These are phyloP conservation scores for Heliconius congener DNA, from an alignment of 1,140 invertebrate genomes.

Conservation along the genomic window DNA sequence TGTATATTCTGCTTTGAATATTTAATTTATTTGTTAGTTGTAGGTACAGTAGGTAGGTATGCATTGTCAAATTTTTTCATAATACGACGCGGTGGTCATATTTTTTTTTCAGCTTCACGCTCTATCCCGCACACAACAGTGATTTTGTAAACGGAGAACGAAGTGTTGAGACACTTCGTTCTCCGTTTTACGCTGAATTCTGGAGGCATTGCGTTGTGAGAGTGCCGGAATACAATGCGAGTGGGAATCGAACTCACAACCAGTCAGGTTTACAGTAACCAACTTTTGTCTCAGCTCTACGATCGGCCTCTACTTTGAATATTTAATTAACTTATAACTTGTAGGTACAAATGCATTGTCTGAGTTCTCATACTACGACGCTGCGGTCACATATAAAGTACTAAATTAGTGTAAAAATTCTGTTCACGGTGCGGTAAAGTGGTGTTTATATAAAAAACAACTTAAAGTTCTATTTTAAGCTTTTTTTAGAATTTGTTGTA, in stretches of 20 bases:
- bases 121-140: too few relatives aligned
- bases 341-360: neutral
- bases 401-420: constrained; percentile 26
- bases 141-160: too few relatives aligned
- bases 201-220: too few relatives aligned
- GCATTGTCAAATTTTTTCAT: too few relatives aligned
- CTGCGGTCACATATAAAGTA: constrained; percentile 23
- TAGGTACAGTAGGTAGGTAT: too few relatives aligned
- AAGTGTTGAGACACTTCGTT: too few relatives aligned
- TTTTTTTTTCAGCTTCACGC: neutral
- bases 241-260: too few relatives aligned
- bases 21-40: neutral
- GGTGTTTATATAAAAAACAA: neutral
- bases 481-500: neutral
- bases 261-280: too few relatives aligned
- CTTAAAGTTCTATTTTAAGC: neutral
- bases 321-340: neutral
- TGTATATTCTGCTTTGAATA: constrained; percentile 4
- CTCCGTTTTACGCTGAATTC: too few relatives aligned
- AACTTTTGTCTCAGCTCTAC: too few relatives aligned
- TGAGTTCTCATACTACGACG: constrained; percentile 8
- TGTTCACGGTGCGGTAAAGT: constrained; percentile 6
- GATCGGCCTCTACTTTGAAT: neutral
- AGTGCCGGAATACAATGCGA: too few relatives aligned
- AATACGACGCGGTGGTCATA: neutral